Evolutionary conservation across 1,140 invertebrate genomes (phyloP).

Genomic region (Macrosteles quadrilineatus): DNA sequence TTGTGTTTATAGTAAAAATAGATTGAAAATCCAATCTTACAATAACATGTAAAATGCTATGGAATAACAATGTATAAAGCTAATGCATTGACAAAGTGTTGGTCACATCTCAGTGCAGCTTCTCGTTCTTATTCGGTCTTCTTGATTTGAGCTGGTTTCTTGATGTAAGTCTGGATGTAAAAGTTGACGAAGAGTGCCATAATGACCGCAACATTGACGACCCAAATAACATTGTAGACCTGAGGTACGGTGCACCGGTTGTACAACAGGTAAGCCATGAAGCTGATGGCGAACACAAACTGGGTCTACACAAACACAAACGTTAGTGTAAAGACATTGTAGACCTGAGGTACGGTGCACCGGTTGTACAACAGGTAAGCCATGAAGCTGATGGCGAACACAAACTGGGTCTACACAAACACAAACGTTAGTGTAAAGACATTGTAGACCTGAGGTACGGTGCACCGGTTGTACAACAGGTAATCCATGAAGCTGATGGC

Average conservation of each 20-base stretch:
- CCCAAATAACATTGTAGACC: constrained; percentile 52
- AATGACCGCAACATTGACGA: constrained; percentile 56
- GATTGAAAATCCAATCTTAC: too few species aligned
- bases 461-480: constrained; percentile 24
- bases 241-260: constrained; percentile 27
- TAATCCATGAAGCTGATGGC: constrained; percentile 55
- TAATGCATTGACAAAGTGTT: too few species aligned
- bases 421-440: too few species aligned
- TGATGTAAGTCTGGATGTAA: constrained; percentile 58
- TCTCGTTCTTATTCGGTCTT: neutral
- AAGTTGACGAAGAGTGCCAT: constrained; percentile 73
- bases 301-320: constrained; percentile 66
- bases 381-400: constrained; percentile 54
- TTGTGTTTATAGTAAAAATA: too few species aligned
- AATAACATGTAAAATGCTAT: too few species aligned
- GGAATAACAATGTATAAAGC: too few species aligned
- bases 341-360: constrained; percentile 25
- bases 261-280: constrained; percentile 49
- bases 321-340: constrained; percentile 56
- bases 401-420: constrained; percentile 67
- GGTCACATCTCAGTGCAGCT: neutral
- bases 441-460: constrained; percentile 40
- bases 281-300: constrained; percentile 58
- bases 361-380: constrained; percentile 43
- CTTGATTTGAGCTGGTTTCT: constrained; percentile 2